phyloP scores from a whole-genome alignment of 1,140 invertebrate genomes.

The Dreissena polymorpha region DNA sequence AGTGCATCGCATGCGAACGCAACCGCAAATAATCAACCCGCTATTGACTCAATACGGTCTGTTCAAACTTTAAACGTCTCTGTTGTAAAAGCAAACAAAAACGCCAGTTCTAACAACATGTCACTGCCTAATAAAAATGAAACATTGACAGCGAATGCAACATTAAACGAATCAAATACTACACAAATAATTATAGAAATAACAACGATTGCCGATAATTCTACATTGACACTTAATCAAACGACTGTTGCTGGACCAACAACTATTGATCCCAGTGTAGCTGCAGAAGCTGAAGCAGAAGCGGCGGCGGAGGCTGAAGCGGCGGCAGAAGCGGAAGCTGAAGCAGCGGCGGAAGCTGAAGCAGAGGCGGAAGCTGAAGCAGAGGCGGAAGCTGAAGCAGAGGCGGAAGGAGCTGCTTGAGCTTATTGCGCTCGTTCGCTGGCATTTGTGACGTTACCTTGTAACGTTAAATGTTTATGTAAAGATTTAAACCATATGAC shows the following conservation, averaged over 20 bases:
- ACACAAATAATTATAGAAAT: background rate
- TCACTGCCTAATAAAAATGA: no score
- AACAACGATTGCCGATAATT: background rate
- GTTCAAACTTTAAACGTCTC: no score
- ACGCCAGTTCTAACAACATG: background rate
- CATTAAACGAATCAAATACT: background rate
- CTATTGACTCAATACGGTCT: no score
- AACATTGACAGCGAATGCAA: background rate
- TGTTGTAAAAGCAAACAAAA: background rate
- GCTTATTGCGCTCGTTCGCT: background rate
- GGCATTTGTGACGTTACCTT: no score
- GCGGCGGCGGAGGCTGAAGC: slow-evolving; percentile 19
- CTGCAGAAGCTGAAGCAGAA: slow-evolving; percentile 2
- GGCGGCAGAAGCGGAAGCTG: slow-evolving; percentile 16
- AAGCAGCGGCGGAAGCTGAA: slow-evolving; percentile 25
- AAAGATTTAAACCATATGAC: no score
- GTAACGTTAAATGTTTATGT: no score
- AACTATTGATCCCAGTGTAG: slow-evolving; percentile 33
- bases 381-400: background rate
- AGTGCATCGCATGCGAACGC: no score
- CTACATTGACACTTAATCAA: background rate
- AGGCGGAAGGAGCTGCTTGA: background rate
- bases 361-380: slow-evolving; percentile 3
- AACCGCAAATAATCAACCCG: no score
- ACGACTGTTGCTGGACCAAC: no score